Conservation (phyloP, 2,888 invertebrate genomes). For the Dolichomitus sp. region DNA sequence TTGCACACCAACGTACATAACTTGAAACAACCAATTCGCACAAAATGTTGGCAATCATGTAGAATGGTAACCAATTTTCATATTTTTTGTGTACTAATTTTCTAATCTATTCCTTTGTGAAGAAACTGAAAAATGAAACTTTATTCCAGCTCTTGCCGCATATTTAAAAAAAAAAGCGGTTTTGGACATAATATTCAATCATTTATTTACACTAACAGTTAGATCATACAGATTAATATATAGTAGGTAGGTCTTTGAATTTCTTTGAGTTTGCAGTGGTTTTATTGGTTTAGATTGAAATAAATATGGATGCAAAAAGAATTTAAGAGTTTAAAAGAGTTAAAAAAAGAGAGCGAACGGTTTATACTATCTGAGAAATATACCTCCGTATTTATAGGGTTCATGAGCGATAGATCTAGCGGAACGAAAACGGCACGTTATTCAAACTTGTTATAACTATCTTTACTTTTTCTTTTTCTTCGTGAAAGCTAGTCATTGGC, state of each 20-base stretch:
- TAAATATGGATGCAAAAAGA: not conserved
- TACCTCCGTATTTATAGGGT: not conserved
- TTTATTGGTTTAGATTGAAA: not conserved
- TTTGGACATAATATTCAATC: not conserved
- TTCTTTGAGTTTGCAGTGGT: not conserved
- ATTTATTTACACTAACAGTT: not conserved
- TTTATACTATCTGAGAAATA: not conserved
- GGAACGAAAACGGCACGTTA: conserved; percentile 4
- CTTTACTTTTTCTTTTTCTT: conserved; percentile 32
- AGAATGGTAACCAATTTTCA: not conserved
- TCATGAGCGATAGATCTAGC: not conserved
- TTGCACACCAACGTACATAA: not conserved
- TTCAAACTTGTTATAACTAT: conserved; percentile 21
- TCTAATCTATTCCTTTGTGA: not conserved
- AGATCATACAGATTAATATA: not conserved
- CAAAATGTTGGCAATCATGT: not conserved
- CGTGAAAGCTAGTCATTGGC: conserved; percentile 56
- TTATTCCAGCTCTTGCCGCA: no score
- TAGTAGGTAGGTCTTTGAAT: not conserved
- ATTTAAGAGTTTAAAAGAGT: no score
- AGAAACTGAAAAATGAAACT: no score
- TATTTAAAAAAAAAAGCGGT: no score
- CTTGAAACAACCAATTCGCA: not conserved
- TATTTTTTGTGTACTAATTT: no score
- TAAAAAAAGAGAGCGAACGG: conserved; percentile 6